These are phyloP conservation scores for Heliothis virescens DNA, from an alignment of 1,140 invertebrate genomes.

Conservation along the genomic window DNA sequence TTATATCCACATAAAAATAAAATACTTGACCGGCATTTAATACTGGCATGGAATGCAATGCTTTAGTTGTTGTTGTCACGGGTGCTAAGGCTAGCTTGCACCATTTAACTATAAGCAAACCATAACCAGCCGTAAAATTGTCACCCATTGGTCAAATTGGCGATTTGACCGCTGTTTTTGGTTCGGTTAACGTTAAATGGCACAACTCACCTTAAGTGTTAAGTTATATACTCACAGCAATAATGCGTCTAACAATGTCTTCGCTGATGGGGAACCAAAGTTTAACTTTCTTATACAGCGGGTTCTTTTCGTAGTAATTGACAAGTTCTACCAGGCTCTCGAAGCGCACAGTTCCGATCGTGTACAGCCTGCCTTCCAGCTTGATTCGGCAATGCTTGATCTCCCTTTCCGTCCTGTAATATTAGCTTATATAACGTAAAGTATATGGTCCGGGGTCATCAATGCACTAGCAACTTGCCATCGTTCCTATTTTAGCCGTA, in stretches of 20 bases:
- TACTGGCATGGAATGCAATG: no score
- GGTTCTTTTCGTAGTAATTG: slow-evolving; percentile 95
- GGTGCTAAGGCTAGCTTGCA: no score
- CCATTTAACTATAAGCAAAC: no score
- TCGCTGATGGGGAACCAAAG: slow-evolving; percentile 95
- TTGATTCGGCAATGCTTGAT: slow-evolving; percentile 98
- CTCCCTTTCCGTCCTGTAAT: slow-evolving; percentile 93
- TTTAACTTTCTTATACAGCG: slow-evolving; percentile 96
- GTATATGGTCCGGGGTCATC: no score
- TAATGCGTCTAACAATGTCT: slow-evolving; percentile 89
- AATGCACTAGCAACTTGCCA: no score
- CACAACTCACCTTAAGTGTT: not conserved
- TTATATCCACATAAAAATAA: not conserved
- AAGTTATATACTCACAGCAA: slow-evolving; percentile 87
- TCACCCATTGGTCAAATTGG: no score
- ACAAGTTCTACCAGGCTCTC: slow-evolving; percentile 98
- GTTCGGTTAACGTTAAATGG: not conserved
- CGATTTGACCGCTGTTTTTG: no score
- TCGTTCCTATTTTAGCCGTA: no score
- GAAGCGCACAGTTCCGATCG: slow-evolving; percentile 96
- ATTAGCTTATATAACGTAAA: not conserved
- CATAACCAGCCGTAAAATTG: no score
- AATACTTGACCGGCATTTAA: no score
- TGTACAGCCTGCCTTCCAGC: slow-evolving; percentile 95
- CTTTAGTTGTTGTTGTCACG: no score